Percentiles rank a stretch among this genome's conserved stretches.
Evolutionary conservation across 2,797 vertebrate genomes (phyloP).

Genomic region (Catharus ustulatus): DNA sequence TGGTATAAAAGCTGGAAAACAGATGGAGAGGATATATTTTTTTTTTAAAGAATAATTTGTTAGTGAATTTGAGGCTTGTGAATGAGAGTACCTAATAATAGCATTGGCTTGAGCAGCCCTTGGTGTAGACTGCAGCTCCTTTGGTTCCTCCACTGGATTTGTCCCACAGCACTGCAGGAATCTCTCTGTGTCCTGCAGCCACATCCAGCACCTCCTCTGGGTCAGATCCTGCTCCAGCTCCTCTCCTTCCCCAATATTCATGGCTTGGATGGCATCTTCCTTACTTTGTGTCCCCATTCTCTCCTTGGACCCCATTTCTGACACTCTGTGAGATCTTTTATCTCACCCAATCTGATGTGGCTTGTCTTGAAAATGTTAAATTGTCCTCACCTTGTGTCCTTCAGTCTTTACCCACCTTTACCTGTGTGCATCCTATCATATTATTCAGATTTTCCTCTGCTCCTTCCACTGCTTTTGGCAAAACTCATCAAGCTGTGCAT

Average conservation of each 20-base stretch:
- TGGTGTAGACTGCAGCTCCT: not conserved
- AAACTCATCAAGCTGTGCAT: not conserved
- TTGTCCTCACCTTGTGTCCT: not conserved
- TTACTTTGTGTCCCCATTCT: not conserved
- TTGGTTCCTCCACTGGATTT: not conserved
- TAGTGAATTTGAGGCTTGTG: slow-evolving; percentile 55
- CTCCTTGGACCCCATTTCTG: not conserved
- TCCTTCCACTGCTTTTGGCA: not conserved
- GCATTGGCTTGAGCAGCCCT: not conserved
- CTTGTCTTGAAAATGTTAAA: not conserved
- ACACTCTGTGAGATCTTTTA: not conserved
- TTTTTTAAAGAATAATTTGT: slow-evolving; percentile 43
- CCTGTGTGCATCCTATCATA: not conserved
- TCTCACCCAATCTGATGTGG: not conserved
- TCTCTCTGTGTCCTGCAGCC: not conserved
- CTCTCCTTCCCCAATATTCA: not conserved
- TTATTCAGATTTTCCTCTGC: not conserved
- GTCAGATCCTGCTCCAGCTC: not conserved
- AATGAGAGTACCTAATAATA: slow-evolving; percentile 57
- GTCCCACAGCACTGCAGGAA: not conserved
- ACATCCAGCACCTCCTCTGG: not conserved
- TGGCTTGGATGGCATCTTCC: not conserved
- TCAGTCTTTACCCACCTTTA: not conserved
- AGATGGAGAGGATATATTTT: slow-evolving; percentile 54
- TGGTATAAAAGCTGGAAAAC: slow-evolving; percentile 66